Conservation (phyloP, 2,113 vertebrate genomes). For the Tupaia tana region DNA sequence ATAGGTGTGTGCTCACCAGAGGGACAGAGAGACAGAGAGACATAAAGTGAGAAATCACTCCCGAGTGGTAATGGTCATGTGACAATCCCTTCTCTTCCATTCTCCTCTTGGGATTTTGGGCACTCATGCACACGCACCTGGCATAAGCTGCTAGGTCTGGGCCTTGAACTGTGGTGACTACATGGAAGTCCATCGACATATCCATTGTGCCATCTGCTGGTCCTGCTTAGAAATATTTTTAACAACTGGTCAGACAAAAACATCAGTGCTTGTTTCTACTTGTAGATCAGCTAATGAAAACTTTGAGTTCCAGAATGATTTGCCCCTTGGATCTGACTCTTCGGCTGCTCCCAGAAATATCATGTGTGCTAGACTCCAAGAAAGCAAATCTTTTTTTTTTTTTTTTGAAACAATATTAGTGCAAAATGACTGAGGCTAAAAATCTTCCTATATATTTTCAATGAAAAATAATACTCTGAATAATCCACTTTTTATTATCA, state of each 20-base stretch:
- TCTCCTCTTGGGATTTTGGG: too few relatives aligned
- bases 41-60: too few relatives aligned
- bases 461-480: slow-evolving; percentile 38
- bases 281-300: background rate
- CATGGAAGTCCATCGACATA: too few relatives aligned
- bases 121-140: too few relatives aligned
- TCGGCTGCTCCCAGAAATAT: too few relatives aligned
- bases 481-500: slow-evolving; percentile 16
- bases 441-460: slow-evolving; percentile 10
- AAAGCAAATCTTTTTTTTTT: background rate
- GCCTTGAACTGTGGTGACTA: too few relatives aligned
- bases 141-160: too few relatives aligned
- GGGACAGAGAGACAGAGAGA: too few relatives aligned
- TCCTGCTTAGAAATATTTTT: background rate
- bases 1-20: too few relatives aligned
- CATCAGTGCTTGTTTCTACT: background rate
- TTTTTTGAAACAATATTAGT: background rate
- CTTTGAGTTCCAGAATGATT: background rate
- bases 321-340: background rate
- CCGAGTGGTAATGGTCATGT: too few relatives aligned
- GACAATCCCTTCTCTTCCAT: too few relatives aligned
- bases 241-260: background rate
- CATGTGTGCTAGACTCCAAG: background rate
- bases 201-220: too few relatives aligned
- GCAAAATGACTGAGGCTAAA: background rate